phyloP scores from a whole-genome alignment of 2,888 invertebrate species.

The Polyommatus icarus region DNA sequence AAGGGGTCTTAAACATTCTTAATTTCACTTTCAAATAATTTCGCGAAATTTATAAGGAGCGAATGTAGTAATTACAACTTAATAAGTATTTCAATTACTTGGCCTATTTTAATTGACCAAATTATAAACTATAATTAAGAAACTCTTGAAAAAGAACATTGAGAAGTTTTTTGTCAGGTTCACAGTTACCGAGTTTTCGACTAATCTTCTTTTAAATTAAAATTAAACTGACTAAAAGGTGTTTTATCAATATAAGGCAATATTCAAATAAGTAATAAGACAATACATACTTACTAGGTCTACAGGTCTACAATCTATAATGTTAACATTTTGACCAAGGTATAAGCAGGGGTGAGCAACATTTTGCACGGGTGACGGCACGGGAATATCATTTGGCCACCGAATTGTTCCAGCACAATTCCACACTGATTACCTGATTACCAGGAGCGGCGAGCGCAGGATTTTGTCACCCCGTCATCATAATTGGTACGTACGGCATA shows the following conservation, averaged over 20 bases:
- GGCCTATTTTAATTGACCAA: not conserved
- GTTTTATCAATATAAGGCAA: too few species aligned
- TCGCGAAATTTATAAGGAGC: conserved; percentile 48
- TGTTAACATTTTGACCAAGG: not conserved
- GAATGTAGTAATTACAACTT: not conserved
- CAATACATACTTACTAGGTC: too few species aligned
- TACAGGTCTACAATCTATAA: not conserved
- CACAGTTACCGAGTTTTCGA: too few species aligned
- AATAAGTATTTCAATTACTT: not conserved
- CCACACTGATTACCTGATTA: conserved; percentile 12
- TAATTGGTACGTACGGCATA: not conserved
- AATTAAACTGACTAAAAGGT: too few species aligned
- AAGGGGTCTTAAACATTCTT: conserved; percentile 63
- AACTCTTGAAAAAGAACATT: not conserved
- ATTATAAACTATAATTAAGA: not conserved
- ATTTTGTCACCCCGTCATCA: conserved; percentile 12
- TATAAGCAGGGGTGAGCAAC: not conserved
- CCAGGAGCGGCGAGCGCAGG: not conserved
- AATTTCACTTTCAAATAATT: conserved; percentile 53
- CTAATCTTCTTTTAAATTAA: too few species aligned
- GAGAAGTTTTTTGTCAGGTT: too few species aligned
- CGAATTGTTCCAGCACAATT: conserved; percentile 17
- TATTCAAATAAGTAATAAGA: too few species aligned
- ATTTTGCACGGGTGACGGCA: not conserved
- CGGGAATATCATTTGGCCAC: conserved; percentile 1